Evolutionary conservation across 2,113 vertebrate genomes (phyloP), one percentile per base, ranked within the genome.

Genomic region (Falcunculus frontatus): DNA sequence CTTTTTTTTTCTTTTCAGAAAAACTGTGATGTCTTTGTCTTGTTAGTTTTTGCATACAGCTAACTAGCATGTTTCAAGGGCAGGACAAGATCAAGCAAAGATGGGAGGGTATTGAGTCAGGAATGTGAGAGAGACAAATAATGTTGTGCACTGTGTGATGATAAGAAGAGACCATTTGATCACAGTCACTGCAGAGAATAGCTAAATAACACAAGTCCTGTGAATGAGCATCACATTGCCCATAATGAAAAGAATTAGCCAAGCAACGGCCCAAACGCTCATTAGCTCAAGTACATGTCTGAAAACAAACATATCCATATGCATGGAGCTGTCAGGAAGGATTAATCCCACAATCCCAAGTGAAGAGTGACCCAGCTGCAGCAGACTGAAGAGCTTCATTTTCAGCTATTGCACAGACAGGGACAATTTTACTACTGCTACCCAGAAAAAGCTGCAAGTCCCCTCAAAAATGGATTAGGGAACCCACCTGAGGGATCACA

Each of bases 81-180:
- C 92, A 96, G 85, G 85, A 88, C 82, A 93, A 96, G 75, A 80
- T 74, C 68, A 90, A 90, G 55, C 55, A 70, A 85, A 94, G 63
- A 94, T 55, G 56, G 59, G 64, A 90, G 47, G 32, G 20, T 70
- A 35, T 9, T 67, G 64, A 88, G 50, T 50, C 33, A 55, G 63
- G 68, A 77, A 77, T 63, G 78, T 29, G 62, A 60, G 57, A 87
- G 67, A 93, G 68, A 75, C 37, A 91, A 95, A 89, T 60, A 78
- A 78, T 65, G 37, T 70, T 74, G 25, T 80, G 39, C 22, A 7
- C 29, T 76, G 46, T 55, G 53, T 80, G 82, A 88, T 59, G 42
- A 85, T 49, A 16, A 90, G 93, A 89, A 75, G 74, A 84, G 41
- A 56, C 27, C 32, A n/a, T 95, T 92, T 91, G 72, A 77, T 86